A percentile compares a stretch with the other conserved stretches of the same genome.
These are phyloP conservation scores for Anomalospiza imberbis DNA, from an alignment of 2,797 vertebrate species.

Conservation along the genomic window DNA sequence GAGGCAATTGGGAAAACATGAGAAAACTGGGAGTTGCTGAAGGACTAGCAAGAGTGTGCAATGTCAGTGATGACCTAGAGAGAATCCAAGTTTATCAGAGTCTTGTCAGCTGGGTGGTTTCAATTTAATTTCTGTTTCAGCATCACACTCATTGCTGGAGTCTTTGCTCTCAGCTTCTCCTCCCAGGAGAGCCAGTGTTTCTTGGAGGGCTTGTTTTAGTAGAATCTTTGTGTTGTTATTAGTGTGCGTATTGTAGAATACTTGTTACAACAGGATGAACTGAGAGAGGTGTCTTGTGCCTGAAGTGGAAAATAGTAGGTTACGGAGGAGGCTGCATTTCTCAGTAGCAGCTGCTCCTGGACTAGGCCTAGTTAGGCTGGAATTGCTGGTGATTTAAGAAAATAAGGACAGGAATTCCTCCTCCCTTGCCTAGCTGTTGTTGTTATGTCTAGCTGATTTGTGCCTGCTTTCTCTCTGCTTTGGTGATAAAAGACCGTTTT, in stretches of 20 bases:
- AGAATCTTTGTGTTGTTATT: not conserved
- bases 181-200: not conserved
- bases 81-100: not conserved
- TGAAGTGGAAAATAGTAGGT: not conserved
- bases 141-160: not conserved
- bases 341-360: not conserved
- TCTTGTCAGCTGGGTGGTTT: not conserved
- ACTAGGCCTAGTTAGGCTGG: not conserved
- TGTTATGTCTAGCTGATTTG: not conserved
- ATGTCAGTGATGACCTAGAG: not conserved
- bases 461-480: not conserved
- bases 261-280: not conserved
- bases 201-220: not conserved
- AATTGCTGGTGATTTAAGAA: not conserved
- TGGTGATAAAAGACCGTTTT: not conserved
- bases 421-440: not conserved
- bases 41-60: not conserved
- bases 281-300: not conserved
- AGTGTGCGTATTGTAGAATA: not conserved
- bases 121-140: not conserved
- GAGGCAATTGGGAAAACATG: not conserved
- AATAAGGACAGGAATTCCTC: not conserved
- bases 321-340: not conserved
- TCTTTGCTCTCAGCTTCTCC: not conserved
- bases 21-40: not conserved